Conservation (phyloP, 2,888 invertebrate species). For the Chrysotoxum bicinctum region DNA sequence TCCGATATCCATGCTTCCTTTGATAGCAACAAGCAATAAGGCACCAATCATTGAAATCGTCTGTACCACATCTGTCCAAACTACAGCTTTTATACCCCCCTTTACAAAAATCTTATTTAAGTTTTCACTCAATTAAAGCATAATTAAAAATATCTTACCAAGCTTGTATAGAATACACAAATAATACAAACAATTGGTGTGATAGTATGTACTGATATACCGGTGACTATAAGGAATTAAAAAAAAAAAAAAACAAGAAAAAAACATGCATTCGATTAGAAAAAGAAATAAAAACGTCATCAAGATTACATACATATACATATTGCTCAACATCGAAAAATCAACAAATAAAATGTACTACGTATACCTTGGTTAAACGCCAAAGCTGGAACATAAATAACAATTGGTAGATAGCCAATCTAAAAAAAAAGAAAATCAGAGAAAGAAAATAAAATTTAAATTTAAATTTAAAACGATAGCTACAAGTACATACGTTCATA, state of each 20-base stretch:
- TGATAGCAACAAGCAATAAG: slow-evolving; percentile 87
- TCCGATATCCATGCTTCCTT: slow-evolving; percentile 89
- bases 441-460: not conserved
- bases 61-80: slow-evolving; percentile 90
- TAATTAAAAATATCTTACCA: slow-evolving; percentile 83
- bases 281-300: not conserved
- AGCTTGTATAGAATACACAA: slow-evolving; percentile 93
- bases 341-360: not conserved
- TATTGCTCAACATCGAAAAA: not conserved
- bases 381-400: slow-evolving; percentile 90
- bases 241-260: not conserved
- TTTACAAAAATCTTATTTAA: slow-evolving; percentile 75
- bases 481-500: slow-evolving; percentile 87
- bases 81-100: slow-evolving; percentile 92
- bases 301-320: not conserved
- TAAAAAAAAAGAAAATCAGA: slow-evolving; percentile 79
- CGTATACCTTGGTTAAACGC: slow-evolving; percentile 89
- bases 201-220: slow-evolving; percentile 90
- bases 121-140: not conserved
- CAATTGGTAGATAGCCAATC: slow-evolving; percentile 90
- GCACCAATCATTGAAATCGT: slow-evolving; percentile 90
- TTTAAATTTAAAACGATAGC: too few species aligned
- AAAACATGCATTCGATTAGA: not conserved
- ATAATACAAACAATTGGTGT: slow-evolving; percentile 92
- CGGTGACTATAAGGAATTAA: slow-evolving; percentile 86